These are phyloP conservation scores for Pollenia amentaria DNA, from an alignment of 2,888 invertebrate genomes.

Conservation along the genomic window DNA sequence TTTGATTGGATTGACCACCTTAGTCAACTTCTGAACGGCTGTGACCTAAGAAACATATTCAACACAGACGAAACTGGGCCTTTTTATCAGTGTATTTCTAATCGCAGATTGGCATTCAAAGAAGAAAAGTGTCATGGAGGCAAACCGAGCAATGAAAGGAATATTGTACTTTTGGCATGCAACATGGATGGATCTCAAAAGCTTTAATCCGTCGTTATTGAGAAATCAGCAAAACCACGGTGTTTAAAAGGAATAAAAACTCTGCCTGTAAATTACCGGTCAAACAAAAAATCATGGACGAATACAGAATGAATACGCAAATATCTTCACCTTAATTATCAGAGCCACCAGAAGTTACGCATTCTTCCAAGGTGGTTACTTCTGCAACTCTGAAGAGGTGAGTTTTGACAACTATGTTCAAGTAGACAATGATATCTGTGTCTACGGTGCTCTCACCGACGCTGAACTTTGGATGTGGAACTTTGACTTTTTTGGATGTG, in stretches of 20 bases:
- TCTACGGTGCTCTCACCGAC: too few relatives aligned
- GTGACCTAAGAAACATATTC: too few relatives aligned
- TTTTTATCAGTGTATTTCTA: not conserved
- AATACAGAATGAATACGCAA: conserved; percentile 15
- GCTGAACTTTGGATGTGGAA: too few relatives aligned
- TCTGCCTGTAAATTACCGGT: not conserved
- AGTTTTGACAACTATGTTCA: not conserved
- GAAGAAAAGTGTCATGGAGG: not conserved
- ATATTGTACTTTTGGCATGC: not conserved
- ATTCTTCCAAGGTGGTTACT: conserved; percentile 5
- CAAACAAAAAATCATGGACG: conserved; percentile 17
- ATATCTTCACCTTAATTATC: not conserved
- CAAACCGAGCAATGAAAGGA: not conserved
- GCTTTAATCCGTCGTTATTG: too few relatives aligned
- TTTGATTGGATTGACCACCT: not conserved
- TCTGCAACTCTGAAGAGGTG: conserved; percentile 2
- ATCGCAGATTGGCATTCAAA: not conserved
- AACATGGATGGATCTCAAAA: too few relatives aligned
- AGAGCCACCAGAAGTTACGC: conserved; percentile 18
- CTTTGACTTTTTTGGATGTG: too few relatives aligned
- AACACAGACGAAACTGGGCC: not conserved
- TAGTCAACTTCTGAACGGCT: not conserved
- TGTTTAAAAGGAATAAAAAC: not conserved
- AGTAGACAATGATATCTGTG: conserved; percentile 1
- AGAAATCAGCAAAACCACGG: too few relatives aligned